phyloP scores from a whole-genome alignment of 2,797 vertebrate species.

The Oreonectes daqikongensis region DNA sequence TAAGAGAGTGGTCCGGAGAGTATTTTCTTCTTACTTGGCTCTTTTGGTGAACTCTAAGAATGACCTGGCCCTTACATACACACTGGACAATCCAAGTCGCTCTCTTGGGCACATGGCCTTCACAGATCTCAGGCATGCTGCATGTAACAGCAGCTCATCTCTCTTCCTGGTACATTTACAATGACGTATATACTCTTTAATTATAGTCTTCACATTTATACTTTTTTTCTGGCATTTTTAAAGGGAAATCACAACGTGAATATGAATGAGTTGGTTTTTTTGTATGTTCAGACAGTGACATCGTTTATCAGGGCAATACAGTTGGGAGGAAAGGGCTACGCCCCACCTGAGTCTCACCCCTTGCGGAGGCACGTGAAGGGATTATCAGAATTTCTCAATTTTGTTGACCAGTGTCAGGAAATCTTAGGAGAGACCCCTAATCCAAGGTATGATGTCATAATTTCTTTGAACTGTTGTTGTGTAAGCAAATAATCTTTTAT shows the following conservation, averaged over 20 bases:
- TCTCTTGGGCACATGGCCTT: slow-evolving; percentile 85
- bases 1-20: slow-evolving; percentile 73
- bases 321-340: slow-evolving; percentile 90
- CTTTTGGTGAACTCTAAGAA: slow-evolving; percentile 91
- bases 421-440: slow-evolving; percentile 85
- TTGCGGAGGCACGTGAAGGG: slow-evolving; percentile 88
- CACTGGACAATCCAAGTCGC: slow-evolving; percentile 86
- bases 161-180: slow-evolving; percentile 83
- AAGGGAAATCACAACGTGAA: not conserved
- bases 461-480: not conserved
- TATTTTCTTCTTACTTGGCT: slow-evolving; percentile 87
- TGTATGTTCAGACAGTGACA: slow-evolving; percentile 79
- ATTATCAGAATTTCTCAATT: slow-evolving; percentile 85
- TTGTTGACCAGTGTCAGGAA: slow-evolving; percentile 89
- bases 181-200: slow-evolving; percentile 42
- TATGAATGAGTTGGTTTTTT: not conserved
- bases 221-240: not conserved
- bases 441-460: slow-evolving; percentile 79
- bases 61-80: slow-evolving; percentile 84
- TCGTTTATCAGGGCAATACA: slow-evolving; percentile 90
- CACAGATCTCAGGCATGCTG: slow-evolving; percentile 84
- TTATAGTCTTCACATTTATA: not conserved
- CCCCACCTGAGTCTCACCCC: slow-evolving; percentile 83
- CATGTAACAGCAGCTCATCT: slow-evolving; percentile 78
- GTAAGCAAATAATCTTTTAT: not conserved